A percentile compares a stretch with the other conserved stretches of the same genome.
These are phyloP conservation scores for Melanotaenia maccullochi DNA, from an alignment of 2,797 vertebrate genomes.

Conservation along the genomic window DNA sequence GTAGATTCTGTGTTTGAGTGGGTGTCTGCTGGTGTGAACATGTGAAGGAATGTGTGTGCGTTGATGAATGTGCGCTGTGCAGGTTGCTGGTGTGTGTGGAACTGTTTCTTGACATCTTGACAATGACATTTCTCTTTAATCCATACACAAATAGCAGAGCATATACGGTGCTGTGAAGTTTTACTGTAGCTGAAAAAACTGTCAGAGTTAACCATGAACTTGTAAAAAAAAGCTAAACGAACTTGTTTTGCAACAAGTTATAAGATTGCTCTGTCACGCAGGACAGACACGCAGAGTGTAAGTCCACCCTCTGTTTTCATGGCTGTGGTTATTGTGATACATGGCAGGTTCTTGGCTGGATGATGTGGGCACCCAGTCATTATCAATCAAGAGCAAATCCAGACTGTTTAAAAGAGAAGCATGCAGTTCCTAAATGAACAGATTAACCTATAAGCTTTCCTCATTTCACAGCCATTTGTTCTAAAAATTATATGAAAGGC, in stretches of 20 bases:
- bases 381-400: conserved; percentile 14
- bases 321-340: conserved; percentile 1
- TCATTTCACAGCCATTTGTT: conserved; percentile 13
- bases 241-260: conserved; percentile 25
- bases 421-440: background rate
- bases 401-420: background rate
- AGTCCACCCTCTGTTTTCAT: conserved; percentile 1
- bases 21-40: conserved; percentile 43
- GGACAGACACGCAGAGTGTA: background rate
- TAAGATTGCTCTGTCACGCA: conserved; percentile 3
- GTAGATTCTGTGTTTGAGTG: conserved; percentile 30
- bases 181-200: conserved; percentile 13
- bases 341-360: conserved; percentile 38
- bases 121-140: conserved; percentile 41
- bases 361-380: background rate
- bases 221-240: conserved; percentile 1
- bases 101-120: conserved; percentile 54
- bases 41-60: conserved; percentile 52
- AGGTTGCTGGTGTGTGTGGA: conserved; percentile 35
- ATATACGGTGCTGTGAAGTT: conserved; percentile 8
- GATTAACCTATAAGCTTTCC: conserved; percentile 7
- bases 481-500: conserved; percentile 12
- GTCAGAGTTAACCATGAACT: conserved; percentile 26
- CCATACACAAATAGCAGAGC: conserved; percentile 31
- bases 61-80: conserved; percentile 8